These are phyloP conservation scores for Sebastes steindachneri DNA, from an alignment of 2,797 vertebrate species.

Conservation along the genomic window DNA sequence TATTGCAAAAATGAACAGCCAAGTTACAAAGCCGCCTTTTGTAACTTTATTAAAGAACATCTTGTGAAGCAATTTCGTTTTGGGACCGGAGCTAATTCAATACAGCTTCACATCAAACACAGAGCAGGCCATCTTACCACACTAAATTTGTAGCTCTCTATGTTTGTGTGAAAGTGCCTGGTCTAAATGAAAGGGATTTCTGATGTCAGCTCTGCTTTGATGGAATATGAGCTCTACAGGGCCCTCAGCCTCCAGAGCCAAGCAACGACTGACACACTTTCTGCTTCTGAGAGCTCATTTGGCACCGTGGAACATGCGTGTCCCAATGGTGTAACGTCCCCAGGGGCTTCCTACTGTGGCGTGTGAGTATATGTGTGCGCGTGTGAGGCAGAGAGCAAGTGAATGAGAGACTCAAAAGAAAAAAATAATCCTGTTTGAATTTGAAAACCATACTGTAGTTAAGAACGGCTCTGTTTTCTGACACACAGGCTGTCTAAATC, in stretches of 20 bases:
- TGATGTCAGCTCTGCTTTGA: slow-evolving; percentile 62
- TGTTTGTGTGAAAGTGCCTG: slow-evolving; percentile 18
- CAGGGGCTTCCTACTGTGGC: slow-evolving; percentile 6
- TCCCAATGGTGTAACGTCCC: slow-evolving; percentile 39
- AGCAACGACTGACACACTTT: slow-evolving; percentile 45
- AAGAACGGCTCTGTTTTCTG: background rate
- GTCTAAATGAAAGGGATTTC: slow-evolving; percentile 60
- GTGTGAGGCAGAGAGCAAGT: background rate
- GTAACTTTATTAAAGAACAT: background rate
- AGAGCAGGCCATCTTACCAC: background rate
- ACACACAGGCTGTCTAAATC: background rate
- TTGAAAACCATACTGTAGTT: slow-evolving; percentile 1
- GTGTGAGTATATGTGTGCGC: background rate
- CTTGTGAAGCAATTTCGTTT: slow-evolving; percentile 11
- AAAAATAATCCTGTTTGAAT: slow-evolving; percentile 45
- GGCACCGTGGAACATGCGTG: slow-evolving; percentile 44
- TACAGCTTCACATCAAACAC: slow-evolving; percentile 34
- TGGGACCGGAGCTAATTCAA: slow-evolving; percentile 17
- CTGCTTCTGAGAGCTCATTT: slow-evolving; percentile 62
- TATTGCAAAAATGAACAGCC: background rate
- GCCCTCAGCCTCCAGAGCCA: slow-evolving; percentile 34
- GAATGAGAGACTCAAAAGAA: background rate
- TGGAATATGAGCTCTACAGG: slow-evolving; percentile 44
- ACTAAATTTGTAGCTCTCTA: slow-evolving; percentile 24
- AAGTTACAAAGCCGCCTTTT: background rate